Conservation (phyloP, 2,797 vertebrate species). For the Microtus californicus region DNA sequence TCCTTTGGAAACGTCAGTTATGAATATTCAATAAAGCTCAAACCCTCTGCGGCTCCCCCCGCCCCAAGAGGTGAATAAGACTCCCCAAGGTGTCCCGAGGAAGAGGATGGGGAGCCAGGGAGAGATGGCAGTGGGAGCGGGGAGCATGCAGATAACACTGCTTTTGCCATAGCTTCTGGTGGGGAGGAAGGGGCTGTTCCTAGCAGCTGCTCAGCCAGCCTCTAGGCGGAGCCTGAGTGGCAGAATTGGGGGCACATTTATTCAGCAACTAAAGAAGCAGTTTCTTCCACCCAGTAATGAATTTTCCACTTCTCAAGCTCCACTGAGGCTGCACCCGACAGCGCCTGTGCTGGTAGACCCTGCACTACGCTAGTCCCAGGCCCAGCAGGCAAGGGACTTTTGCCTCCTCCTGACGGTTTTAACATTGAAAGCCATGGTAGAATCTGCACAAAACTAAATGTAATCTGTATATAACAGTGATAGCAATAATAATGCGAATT, state of each 20-base stretch:
- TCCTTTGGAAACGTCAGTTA: conserved; percentile 74
- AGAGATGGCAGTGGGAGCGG: conserved; percentile 49
- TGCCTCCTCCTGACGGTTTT: conserved; percentile 63
- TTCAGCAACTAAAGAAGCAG: neutral
- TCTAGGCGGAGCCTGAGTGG: conserved; percentile 46
- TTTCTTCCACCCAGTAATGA: conserved; percentile 30
- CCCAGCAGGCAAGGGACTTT: neutral
- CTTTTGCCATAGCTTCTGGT: conserved; percentile 48
- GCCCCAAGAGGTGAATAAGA: conserved; percentile 67
- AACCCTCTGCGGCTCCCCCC: conserved; percentile 38
- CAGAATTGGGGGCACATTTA: neutral
- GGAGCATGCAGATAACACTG: conserved; percentile 4
- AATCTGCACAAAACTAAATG: neutral
- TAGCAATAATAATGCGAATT: neutral
- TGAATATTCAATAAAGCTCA: conserved; percentile 58
- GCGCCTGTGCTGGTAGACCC: neutral
- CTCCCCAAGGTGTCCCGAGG: conserved; percentile 24
- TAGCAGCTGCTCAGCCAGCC: conserved; percentile 49
- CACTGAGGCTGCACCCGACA: neutral
- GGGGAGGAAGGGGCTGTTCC: conserved; percentile 55
- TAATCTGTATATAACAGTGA: neutral
- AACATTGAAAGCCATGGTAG: conserved; percentile 22
- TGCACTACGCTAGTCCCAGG: neutral
- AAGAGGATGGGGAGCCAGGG: conserved; percentile 65
- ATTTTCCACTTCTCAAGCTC: neutral